These are phyloP conservation scores for Taeniopygia guttata DNA, from an alignment of 2,797 vertebrate species.

Conservation along the genomic window DNA sequence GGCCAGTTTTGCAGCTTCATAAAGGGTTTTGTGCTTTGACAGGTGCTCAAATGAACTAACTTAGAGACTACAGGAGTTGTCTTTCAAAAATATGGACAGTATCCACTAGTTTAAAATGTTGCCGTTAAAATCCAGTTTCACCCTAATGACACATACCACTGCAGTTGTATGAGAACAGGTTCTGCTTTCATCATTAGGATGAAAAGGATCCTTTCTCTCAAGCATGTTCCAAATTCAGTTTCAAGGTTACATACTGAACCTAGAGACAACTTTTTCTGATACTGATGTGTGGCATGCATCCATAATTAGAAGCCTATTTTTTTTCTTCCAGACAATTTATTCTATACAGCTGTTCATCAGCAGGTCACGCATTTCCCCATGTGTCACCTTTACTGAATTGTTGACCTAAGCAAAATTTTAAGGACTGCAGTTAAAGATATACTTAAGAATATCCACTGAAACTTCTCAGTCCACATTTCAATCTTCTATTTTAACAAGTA, in stretches of 20 bases:
- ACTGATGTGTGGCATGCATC: background rate
- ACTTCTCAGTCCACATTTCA: background rate
- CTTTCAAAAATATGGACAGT: background rate
- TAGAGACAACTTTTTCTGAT: background rate
- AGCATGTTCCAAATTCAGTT: background rate
- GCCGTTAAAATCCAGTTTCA: background rate
- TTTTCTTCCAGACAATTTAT: background rate
- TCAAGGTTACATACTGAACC: background rate
- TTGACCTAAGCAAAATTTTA: background rate
- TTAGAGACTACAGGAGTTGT: background rate
- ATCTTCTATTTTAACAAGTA: background rate
- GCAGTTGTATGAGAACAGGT: background rate
- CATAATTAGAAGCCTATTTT: background rate
- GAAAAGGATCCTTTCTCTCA: background rate
- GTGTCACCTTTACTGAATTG: background rate
- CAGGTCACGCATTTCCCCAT: background rate
- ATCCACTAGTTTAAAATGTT: background rate
- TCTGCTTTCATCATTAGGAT: background rate
- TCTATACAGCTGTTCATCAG: background rate
- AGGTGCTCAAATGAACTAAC: background rate
- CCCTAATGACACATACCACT: background rate
- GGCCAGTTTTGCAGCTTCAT: background rate
- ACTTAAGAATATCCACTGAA: background rate
- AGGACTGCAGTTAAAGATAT: background rate
- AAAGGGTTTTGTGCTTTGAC: background rate